A percentile compares a stretch with the other conserved stretches of the same genome.
phyloP scores from a whole-genome alignment of 2,888 invertebrate genomes.

The Encarsia formosa region DNA sequence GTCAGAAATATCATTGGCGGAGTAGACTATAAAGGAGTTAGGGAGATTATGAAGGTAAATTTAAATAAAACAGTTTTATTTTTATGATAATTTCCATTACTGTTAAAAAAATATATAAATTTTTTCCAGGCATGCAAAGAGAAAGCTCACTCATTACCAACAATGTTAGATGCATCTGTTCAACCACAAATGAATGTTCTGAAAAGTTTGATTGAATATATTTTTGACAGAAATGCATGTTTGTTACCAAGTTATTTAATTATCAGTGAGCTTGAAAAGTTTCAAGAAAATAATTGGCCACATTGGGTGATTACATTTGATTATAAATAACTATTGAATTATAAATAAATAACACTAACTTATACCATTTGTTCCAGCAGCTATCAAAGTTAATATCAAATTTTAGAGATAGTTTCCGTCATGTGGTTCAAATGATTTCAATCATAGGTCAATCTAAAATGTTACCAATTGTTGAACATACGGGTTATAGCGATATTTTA shows the following conservation, averaged over 20 bases:
- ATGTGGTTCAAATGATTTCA: slow-evolving; percentile 93
- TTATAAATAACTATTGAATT: slow-evolving; percentile 22
- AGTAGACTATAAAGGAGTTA: slow-evolving; percentile 92
- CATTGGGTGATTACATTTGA: slow-evolving; percentile 70
- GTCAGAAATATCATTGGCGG: slow-evolving; percentile 81
- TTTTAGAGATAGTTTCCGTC: slow-evolving; percentile 89
- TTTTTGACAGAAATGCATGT: slow-evolving; percentile 89
- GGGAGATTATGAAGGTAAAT: slow-evolving; percentile 80
- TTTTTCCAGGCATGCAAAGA: slow-evolving; percentile 72
- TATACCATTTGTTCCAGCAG: slow-evolving; percentile 58
- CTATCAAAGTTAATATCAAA: slow-evolving; percentile 78
- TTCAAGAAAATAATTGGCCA: slow-evolving; percentile 71
- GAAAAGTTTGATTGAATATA: slow-evolving; percentile 77
- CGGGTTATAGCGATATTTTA: slow-evolving; percentile 82
- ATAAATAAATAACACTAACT: slow-evolving; percentile 2
- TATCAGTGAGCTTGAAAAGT: slow-evolving; percentile 91
- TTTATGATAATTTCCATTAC: not conserved
- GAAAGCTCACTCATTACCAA: slow-evolving; percentile 78
- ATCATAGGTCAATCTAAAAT: slow-evolving; percentile 86
- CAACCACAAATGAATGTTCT: slow-evolving; percentile 79
- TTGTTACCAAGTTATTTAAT: slow-evolving; percentile 91
- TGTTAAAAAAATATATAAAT: not conserved
- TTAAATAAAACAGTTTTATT: not conserved
- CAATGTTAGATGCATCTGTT: slow-evolving; percentile 72
- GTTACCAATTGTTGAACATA: slow-evolving; percentile 91